These are phyloP conservation scores for Trachurus trachurus DNA, from an alignment of 2,797 vertebrate genomes.

Conservation along the genomic window DNA sequence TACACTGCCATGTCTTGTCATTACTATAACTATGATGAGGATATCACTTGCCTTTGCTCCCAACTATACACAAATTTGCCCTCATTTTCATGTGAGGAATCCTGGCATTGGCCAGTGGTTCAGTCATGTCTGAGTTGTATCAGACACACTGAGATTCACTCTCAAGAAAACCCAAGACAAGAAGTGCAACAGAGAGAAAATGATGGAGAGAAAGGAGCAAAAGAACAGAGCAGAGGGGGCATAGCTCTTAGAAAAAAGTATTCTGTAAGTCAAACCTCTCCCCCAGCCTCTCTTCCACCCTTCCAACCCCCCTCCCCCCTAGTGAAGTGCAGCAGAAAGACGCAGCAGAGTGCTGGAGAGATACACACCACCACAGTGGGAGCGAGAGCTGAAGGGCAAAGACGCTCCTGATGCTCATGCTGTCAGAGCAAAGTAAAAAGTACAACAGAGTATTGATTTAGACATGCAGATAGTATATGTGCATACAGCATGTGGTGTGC, in stretches of 20 bases:
- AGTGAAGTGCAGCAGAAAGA: slow-evolving; percentile 16
- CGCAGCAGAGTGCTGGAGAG: slow-evolving; percentile 9
- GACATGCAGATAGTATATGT: slow-evolving; percentile 44
- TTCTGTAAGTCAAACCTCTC: slow-evolving; percentile 10
- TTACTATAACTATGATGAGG: no score
- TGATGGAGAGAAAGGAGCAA: background rate
- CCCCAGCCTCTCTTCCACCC: background rate
- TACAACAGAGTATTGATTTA: slow-evolving; percentile 25
- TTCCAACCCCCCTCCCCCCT: background rate
- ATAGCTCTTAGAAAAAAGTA: slow-evolving; percentile 16
- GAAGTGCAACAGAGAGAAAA: slow-evolving; percentile 3
- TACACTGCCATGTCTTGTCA: no score
- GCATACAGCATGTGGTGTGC: slow-evolving; percentile 12
- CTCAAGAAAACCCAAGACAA: background rate
- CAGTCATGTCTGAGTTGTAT: slow-evolving; percentile 12
- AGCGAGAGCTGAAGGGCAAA: slow-evolving; percentile 54
- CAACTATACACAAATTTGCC: background rate
- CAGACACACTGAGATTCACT: slow-evolving; percentile 26
- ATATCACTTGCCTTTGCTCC: no score
- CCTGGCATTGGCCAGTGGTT: background rate
- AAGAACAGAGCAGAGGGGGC: background rate
- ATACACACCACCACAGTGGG: slow-evolving; percentile 43
- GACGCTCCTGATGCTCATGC: slow-evolving; percentile 24
- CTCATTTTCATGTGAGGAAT: slow-evolving; percentile 8
- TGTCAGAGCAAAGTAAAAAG: slow-evolving; percentile 44